These are phyloP conservation scores for Torymus auratus DNA, from an alignment of 2,888 invertebrate species.

Conservation along the genomic window DNA sequence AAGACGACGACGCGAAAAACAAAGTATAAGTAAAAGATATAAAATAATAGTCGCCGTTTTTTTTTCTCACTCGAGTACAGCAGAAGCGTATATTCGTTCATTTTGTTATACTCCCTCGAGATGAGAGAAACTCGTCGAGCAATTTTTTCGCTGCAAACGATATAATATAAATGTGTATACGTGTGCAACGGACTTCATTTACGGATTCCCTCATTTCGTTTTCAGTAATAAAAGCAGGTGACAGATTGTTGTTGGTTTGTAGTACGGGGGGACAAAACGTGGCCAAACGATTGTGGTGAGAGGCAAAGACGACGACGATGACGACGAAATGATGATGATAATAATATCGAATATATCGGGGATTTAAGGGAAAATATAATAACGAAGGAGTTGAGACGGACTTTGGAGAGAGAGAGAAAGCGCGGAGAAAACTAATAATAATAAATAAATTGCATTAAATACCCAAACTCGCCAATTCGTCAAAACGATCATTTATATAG, in stretches of 20 bases:
- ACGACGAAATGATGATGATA: conserved; percentile 26
- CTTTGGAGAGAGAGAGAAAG: conserved; percentile 22
- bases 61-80: conserved; percentile 28
- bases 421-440: conserved; percentile 22
- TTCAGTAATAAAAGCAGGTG: conserved; percentile 22
- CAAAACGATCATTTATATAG: conserved; percentile 38
- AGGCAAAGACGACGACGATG: conserved; percentile 32
- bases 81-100: too few species aligned
- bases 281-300: conserved; percentile 49
- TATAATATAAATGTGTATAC: too few species aligned
- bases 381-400: conserved; percentile 17
- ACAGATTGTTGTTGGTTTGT: conserved; percentile 5
- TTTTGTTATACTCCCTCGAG: too few species aligned
- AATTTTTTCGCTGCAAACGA: too few species aligned
- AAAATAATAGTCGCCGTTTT: neutral
- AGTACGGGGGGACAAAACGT: conserved; percentile 21
- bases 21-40: too few species aligned
- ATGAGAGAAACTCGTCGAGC: too few species aligned
- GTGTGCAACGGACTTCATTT: conserved; percentile 7
- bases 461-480: conserved; percentile 53
- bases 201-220: conserved; percentile 27
- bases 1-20: too few species aligned
- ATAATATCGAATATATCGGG: conserved; percentile 47
- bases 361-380: conserved; percentile 38
- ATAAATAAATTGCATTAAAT: conserved; percentile 40